A percentile compares a stretch with the other conserved stretches of the same genome.
Evolutionary conservation across 2,888 invertebrate species (phyloP).

Genomic region (Micropterix aruncella): DNA sequence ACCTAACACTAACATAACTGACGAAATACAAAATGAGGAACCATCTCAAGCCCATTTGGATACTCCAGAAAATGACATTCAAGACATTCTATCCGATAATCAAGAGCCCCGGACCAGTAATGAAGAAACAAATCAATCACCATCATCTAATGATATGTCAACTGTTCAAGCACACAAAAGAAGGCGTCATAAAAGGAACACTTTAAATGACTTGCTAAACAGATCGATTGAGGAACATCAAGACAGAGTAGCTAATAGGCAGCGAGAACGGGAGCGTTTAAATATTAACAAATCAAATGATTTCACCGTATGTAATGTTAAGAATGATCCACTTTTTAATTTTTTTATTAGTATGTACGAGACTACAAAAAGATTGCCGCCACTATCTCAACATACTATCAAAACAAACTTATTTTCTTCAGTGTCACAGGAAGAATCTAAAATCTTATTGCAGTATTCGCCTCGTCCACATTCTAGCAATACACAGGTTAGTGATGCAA

Average conservation of each 20-base stretch:
- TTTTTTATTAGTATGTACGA: slow-evolving; percentile 10
- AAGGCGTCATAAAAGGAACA: slow-evolving; percentile 5
- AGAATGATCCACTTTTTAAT: slow-evolving; percentile 10
- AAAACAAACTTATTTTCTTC: slow-evolving; percentile 9
- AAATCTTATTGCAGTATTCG: too few species aligned
- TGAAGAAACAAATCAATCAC: slow-evolving; percentile 4
- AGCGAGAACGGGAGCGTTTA: slow-evolving; percentile 7
- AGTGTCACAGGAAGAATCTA: slow-evolving; percentile 9
- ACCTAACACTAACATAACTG: too few species aligned
- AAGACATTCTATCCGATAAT: too few species aligned
- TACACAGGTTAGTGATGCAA: slow-evolving; percentile 8
- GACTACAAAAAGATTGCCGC: slow-evolving; percentile 9
- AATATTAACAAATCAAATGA: slow-evolving; percentile 6
- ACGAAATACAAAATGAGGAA: too few species aligned
- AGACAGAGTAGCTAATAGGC: slow-evolving; percentile 6
- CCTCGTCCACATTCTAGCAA: slow-evolving; percentile 7
- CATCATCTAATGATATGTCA: slow-evolving; percentile 6
- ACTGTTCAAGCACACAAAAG: slow-evolving; percentile 8
- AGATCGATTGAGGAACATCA: slow-evolving; percentile 6
- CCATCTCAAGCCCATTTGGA: slow-evolving; percentile 5
- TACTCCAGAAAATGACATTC: slow-evolving; percentile 7
- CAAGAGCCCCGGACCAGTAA: slow-evolving; percentile 4
- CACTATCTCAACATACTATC: slow-evolving; percentile 9
- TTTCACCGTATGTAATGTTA: slow-evolving; percentile 8
- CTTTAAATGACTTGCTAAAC: slow-evolving; percentile 6